These are phyloP conservation scores for Euplagia quadripunctaria DNA, from an alignment of 2,888 invertebrate species.

Conservation along the genomic window DNA sequence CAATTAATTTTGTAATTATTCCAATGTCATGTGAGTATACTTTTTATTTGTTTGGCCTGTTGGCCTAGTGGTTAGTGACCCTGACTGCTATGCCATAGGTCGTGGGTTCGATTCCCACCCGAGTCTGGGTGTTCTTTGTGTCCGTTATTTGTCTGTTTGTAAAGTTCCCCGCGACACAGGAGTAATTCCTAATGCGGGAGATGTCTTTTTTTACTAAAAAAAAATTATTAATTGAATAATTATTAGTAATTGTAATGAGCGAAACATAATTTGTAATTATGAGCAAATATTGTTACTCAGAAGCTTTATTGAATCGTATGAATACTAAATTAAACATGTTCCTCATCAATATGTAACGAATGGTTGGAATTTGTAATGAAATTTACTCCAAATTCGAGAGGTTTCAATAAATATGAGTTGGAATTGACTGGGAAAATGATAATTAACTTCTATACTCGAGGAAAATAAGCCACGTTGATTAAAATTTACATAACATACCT, in stretches of 20 bases:
- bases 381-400: not conserved
- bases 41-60: too few species aligned
- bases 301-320: conserved; percentile 7
- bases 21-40: conserved; percentile 1
- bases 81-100: too few species aligned
- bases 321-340: conserved; percentile 7
- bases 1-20: conserved; percentile 7
- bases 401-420: not conserved
- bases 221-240: conserved; percentile 14
- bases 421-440: not conserved
- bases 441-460: not conserved
- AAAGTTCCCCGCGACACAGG: too few species aligned
- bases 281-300: not conserved
- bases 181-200: too few species aligned
- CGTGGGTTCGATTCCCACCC: too few species aligned
- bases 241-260: conserved; percentile 8
- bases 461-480: not conserved
- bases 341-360: conserved; percentile 9
- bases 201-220: too few species aligned
- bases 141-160: too few species aligned
- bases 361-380: not conserved
- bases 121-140: too few species aligned
- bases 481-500: not conserved
- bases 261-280: conserved; percentile 2
- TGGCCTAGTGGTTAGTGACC: too few species aligned